Evolutionary conservation across 2,113 vertebrate species (phyloP), one percentile per base, ranked within the genome.

Genomic region (Phalacrocorax carbo): DNA sequence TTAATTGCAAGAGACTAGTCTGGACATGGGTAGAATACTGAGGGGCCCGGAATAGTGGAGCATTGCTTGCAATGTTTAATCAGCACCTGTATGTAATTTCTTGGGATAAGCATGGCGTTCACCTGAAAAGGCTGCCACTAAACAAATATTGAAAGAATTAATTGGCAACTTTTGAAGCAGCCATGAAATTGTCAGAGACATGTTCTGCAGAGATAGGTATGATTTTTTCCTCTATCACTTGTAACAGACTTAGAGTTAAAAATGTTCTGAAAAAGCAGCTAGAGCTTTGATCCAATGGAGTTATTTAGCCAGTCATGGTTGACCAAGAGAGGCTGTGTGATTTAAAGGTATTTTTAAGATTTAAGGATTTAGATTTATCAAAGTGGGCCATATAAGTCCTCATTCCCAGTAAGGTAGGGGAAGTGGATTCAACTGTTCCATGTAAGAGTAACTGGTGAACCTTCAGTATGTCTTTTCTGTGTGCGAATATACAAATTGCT

Each of bases 1-100:
- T 89, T 96, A 92, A 95, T 93, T 96, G 79, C 70, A 76, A 58
- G 36, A 94, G 78, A 7, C 51, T 89, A 61, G 54, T 46, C 49
- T 84, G 83, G 79, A 78, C 88, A 77, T 46, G 48, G 26, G 34
- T 65, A 71, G 83, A 94, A 87, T 94, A 54, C 44, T 66, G 72
- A 93, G 58, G 36, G 38, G 38, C 9, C 14, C 57, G 70, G 9
- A 21, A 1, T 36, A 82, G 49, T 15, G 49, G 26, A 84, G 52
- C 30, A 30, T 29, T 72, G 34, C 84, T 88, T 82, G 19, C 26
- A 40, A 10, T 81, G 16, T 77, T 86, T 82, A 49, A 88, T 76
- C 44, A 84, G 73, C 27, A 85, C 15, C 29, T 34, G 0, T 70
- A 19, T 58, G 25, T 71, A 71, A 48, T 88, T 93, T 82, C 76